Base-by-base conservation (phyloP, 1,140 invertebrate species). In the Procambarus virginalis region DNA sequence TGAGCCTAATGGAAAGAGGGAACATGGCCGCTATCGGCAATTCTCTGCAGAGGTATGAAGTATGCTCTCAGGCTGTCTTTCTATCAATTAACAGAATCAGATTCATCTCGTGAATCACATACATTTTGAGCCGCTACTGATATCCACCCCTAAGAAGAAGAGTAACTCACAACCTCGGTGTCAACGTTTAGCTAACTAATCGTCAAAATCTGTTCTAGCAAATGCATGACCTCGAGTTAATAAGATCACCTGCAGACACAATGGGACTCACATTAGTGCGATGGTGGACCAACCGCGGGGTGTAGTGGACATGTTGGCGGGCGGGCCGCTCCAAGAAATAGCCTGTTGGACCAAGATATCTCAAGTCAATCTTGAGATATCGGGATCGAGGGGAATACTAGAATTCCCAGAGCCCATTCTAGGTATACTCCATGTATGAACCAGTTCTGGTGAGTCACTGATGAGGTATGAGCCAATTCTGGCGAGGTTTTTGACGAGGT, bases 21-120 rank as follows among this genome's bases (percentile, higher is more conserved):
- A 34, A 34, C 34, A 34, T 34, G 34, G 34, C 34, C 34, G 34
- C 34, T 34, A 34, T 34, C 0, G 34, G 34, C 34, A 34, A 34
- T 34, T 34, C 34, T 34, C 68, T 90, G 22, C 79, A 89, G 70
- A 92, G 91, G 91, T 34, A 34, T 34, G 1, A 34, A 1, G 34
- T 92, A 92, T 84, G 91, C 89, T 68, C 80, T 80, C 45, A 46
- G 79, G 79, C 86, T 68, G 55, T 80, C 86, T 9, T 83, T 60
- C 70, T 68, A 70, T 89, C 77, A 87, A 78, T 60, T 87, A 78
- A 77, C 81, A 81, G 86, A 81, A 64, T n/a, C 70, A 87, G 49
- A 80, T 46, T 87, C 60, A 51, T 60, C 78, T 51, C 51, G 48
- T 78, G 77, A 81, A 48, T 80, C 77, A 80, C 78, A 70, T 73